Evolutionary conservation across 2,113 vertebrate species (phyloP), one percentile per base, ranked within the genome.

Genomic region (Scortum barcoo): DNA sequence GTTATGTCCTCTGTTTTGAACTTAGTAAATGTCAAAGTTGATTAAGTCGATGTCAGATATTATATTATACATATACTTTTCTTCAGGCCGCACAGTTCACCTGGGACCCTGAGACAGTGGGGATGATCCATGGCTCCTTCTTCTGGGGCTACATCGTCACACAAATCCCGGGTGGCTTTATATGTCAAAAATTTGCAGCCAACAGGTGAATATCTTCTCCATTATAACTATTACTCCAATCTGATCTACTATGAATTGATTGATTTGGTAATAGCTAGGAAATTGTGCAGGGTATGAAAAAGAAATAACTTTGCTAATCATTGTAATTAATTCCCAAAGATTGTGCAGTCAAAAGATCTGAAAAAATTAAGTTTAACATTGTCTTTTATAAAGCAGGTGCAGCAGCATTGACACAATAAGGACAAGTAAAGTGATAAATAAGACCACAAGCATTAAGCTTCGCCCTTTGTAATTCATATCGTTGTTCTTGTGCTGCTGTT

Each of bases 101-200:
- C 77, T 98, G 97, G 97, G 97, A 98, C 78, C 97, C 97, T 7
- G 97, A 98, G 89, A 98, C 97, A 1, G 97, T 98, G 46, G 97
- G 97, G 65, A 97, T 98, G 96, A 98, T 98, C 72, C 97, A 98
- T 1, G 97, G 97, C 72, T 98, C 97, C 71, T 98, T 98, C 92
- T 98, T 98, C 93, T 98, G 97, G 97, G 97, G 97, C 69, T 98
- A 98, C 90, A 98, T 98, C 22, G 97, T 98, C 84, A 97, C 97
- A 33, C 97, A 98, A 89, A 98, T 98, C 89, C 97, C 97, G 0
- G 97, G 97, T 53, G 97, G 97, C 44, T 98, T 97, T 92, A 98
- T 98, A 91, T 96, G 96, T 92, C 96, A 96, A 90, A 98, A 96
- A 89, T 98, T 98, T 91, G 97, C 97, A 80, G 97, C 97, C 86